These are phyloP conservation scores for Himalopsyche japonica DNA, from an alignment of 2,888 invertebrate genomes.

Conservation along the genomic window DNA sequence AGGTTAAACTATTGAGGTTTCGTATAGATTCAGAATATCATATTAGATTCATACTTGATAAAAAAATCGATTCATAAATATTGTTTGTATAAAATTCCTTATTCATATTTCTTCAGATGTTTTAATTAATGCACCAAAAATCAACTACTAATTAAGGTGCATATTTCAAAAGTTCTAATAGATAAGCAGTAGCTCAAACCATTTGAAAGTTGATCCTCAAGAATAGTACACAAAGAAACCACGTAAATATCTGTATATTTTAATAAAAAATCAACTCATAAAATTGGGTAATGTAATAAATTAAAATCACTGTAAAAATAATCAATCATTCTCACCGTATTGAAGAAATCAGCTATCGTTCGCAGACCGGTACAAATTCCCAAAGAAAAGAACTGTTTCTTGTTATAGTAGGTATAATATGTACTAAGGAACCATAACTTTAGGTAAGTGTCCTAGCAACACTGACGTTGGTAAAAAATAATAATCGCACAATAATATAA, in stretches of 20 bases:
- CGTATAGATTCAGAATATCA: too few species aligned
- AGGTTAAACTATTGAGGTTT: too few species aligned
- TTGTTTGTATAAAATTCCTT: too few species aligned
- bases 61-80: too few species aligned
- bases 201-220: too few species aligned
- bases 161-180: too few species aligned
- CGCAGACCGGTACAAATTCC: neutral
- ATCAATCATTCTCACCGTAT: neutral
- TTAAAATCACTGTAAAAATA: neutral
- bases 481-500: neutral
- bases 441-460: neutral
- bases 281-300: neutral
- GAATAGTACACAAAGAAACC: neutral
- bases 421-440: neutral
- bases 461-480: neutral
- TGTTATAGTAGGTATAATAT: neutral
- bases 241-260: neutral
- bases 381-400: neutral
- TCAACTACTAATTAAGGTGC: too few species aligned
- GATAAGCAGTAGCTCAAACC: too few species aligned
- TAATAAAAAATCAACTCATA: neutral
- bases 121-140: too few species aligned
- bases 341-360: neutral
- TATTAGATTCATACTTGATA: too few species aligned
- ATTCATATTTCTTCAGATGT: too few species aligned